Evolutionary conservation across 2,113 vertebrate genomes (phyloP).

Genomic region (Paraplagusia blochii): DNA sequence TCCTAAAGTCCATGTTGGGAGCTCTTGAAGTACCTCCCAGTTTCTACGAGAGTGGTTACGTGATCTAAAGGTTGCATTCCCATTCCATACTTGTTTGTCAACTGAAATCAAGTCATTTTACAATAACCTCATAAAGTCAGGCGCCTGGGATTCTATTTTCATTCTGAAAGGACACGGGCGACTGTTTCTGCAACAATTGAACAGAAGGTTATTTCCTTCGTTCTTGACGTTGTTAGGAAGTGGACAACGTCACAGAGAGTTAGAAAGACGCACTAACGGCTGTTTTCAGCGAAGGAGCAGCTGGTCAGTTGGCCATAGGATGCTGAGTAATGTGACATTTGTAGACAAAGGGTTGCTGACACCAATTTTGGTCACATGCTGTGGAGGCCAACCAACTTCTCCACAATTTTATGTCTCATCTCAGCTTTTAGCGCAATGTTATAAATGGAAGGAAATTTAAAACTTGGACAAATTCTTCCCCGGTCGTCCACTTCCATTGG

Average conservation of each 20-base stretch:
- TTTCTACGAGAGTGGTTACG: too few relatives aligned
- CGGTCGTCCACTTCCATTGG: conserved; percentile 9
- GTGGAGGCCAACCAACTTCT: neutral
- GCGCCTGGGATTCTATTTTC: neutral
- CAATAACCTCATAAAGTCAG: neutral
- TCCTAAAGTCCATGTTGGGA: too few relatives aligned
- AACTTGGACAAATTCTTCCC: too few relatives aligned
- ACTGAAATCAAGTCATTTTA: neutral
- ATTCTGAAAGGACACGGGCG: conserved; percentile 7
- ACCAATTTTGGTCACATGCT: conserved; percentile 3
- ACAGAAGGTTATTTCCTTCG: conserved; percentile 2
- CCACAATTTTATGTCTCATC: neutral
- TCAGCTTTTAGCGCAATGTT: too few relatives aligned
- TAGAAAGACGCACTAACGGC: conserved; percentile 19
- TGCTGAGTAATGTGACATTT: conserved; percentile 27
- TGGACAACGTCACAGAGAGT: conserved; percentile 21
- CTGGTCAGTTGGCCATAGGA: conserved; percentile 12
- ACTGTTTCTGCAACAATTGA: conserved; percentile 28
- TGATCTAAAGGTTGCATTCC: too few relatives aligned
- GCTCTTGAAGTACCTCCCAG: too few relatives aligned
- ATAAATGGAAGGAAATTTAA: too few relatives aligned
- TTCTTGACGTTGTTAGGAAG: conserved; percentile 37
- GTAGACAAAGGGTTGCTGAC: neutral
- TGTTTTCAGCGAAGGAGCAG: conserved; percentile 17
- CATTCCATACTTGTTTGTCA: too few relatives aligned